phyloP scores from a whole-genome alignment of 2,888 invertebrate genomes.

The Diarsia dahlii region DNA sequence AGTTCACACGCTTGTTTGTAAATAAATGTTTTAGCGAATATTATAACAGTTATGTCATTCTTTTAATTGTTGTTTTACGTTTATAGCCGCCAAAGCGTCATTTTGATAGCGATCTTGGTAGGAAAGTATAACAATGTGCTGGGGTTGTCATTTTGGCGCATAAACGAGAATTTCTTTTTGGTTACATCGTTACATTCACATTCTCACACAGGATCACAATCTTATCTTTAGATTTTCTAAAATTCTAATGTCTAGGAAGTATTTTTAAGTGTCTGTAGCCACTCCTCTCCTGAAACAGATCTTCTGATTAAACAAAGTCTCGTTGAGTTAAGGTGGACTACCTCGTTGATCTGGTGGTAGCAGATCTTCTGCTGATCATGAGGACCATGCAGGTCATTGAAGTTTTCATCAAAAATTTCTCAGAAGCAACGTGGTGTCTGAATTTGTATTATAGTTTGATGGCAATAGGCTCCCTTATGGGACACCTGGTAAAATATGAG shows the following conservation, averaged over 20 bases:
- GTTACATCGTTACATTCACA: constrained; percentile 29
- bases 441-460: not conserved
- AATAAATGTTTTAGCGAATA: constrained; percentile 52
- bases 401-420: not conserved
- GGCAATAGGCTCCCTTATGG: no score
- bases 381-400: not conserved
- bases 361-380: not conserved
- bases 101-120: constrained; percentile 51
- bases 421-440: not conserved
- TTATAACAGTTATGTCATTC: constrained; percentile 49
- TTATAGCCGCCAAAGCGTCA: constrained; percentile 18
- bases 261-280: not conserved
- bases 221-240: constrained; percentile 29
- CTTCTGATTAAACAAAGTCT: not conserved
- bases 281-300: not conserved
- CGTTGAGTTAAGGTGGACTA: not conserved
- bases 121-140: constrained; percentile 50
- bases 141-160: constrained; percentile 43
- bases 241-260: not conserved
- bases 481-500: no score
- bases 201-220: constrained; percentile 43
- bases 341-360: not conserved
- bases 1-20: constrained; percentile 63
- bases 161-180: constrained; percentile 45
- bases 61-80: constrained; percentile 50